Evolutionary conservation across 2,113 vertebrate species (phyloP).

Genomic region (Notechis scutatus): DNA sequence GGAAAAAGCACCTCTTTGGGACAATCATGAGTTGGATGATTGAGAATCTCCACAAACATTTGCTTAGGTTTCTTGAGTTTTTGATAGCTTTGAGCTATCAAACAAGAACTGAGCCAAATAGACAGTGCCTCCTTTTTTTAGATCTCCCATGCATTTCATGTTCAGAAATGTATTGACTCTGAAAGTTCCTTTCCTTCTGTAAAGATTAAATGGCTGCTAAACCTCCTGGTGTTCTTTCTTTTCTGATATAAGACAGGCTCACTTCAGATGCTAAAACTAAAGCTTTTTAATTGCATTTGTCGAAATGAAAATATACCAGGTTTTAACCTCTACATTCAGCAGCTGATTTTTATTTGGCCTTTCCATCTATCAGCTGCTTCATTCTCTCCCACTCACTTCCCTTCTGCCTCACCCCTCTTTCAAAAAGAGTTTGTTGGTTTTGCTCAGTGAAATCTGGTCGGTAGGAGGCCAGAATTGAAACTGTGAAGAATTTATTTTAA

Average conservation of each 20-base stretch:
- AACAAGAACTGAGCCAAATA: neutral
- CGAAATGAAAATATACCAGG: neutral
- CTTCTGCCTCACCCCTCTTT: neutral
- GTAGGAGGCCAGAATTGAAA: constrained; percentile 50
- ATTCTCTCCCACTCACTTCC: neutral
- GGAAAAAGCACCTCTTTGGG: neutral
- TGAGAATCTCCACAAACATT: neutral
- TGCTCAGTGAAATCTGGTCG: constrained; percentile 31
- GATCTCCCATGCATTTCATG: neutral
- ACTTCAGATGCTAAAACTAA: neutral
- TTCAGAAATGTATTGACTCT: neutral
- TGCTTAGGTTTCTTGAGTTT: neutral
- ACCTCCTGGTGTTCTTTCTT: neutral
- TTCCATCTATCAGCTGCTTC: neutral
- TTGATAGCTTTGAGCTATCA: neutral
- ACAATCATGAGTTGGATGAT: neutral
- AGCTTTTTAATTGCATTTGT: neutral
- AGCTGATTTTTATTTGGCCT: constrained; percentile 10
- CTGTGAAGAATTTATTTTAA: constrained; percentile 51
- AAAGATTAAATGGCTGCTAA: neutral
- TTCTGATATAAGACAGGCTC: neutral
- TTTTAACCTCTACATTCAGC: neutral
- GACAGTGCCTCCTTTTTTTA: neutral
- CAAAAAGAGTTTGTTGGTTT: constrained; percentile 8
- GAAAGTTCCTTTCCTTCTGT: neutral